Base-by-base conservation (phyloP, 2,888 invertebrate species). In the Ceratothoa steindachneri region DNA sequence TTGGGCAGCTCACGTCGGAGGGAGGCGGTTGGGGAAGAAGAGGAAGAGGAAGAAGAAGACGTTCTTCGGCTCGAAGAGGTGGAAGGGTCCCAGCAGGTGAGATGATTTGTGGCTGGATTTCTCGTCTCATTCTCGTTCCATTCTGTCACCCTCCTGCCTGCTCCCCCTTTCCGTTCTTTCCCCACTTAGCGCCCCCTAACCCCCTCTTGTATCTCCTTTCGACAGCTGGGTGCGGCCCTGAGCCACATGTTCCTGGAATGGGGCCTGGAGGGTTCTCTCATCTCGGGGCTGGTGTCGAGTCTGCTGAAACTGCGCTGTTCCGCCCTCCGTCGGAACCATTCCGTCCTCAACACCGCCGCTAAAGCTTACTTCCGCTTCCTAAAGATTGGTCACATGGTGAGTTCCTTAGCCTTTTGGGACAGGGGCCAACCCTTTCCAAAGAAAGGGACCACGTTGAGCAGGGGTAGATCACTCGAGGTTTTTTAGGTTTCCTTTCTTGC, bases 381-480 rank as follows among this genome's bases (percentile, higher is more conserved):
- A 12, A 66, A 71, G 41, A 74, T 71, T 30, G 81, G 82, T 80
- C 81, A 81, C 27, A 80, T 80, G 66, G 73, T 77, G 67, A 3
- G 41, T 5, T 41, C 15, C 15, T 41, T n/a, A n/a, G n/a, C n/a
- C n/a, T n/a, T n/a, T n/a, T n/a, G n/a, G n/a, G n/a, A n/a, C n/a
- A n/a, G n/a, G n/a, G n/a, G n/a, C n/a, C n/a, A n/a, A n/a, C n/a
- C n/a, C n/a, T n/a, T n/a, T n/a, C n/a, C n/a, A n/a, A n/a, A n/a
- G n/a, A n/a, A n/a, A n/a, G n/a, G n/a, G n/a, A n/a, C n/a, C n/a
- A n/a, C n/a, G n/a, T n/a, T n/a, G n/a, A n/a, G n/a, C n/a, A n/a
- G n/a, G n/a, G n/a, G n/a, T n/a, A n/a, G n/a, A n/a, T n/a, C n/a
- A n/a, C n/a, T n/a, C n/a, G n/a, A n/a, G n/a, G n/a, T n/a, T n/a